Conservation (phyloP, 2,113 vertebrate genomes). For the Neotoma lepida region DNA sequence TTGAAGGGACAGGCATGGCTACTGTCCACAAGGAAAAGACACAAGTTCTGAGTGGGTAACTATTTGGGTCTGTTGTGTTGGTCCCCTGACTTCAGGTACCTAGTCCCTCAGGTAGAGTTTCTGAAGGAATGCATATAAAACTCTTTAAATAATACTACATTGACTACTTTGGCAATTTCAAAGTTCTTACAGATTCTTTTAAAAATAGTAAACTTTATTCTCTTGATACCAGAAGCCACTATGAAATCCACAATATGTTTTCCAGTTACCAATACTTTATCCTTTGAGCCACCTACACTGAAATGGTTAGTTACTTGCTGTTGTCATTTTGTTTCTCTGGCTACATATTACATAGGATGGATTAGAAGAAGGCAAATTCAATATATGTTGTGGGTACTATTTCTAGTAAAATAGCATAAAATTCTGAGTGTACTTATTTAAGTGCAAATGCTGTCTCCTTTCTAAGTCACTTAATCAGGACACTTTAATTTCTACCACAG, state of each 20-base stretch:
- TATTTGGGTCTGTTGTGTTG: background rate
- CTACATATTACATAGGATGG: background rate
- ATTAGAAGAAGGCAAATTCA: slow-evolving; percentile 1
- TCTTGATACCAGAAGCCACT: slow-evolving; percentile 17
- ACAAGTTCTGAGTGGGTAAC: background rate
- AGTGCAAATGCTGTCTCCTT: slow-evolving; percentile 67
- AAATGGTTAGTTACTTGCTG: background rate
- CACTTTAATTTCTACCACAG: slow-evolving; percentile 73
- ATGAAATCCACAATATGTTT: slow-evolving; percentile 28
- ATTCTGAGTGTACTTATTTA: slow-evolving; percentile 66
- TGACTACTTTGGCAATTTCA: slow-evolving; percentile 32
- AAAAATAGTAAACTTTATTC: slow-evolving; percentile 43
- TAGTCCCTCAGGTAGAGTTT: background rate
- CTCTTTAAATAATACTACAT: slow-evolving; percentile 38
- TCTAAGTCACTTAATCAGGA: slow-evolving; percentile 74
- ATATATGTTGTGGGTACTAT: slow-evolving; percentile 38
- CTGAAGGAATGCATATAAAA: background rate
- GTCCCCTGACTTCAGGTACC: background rate
- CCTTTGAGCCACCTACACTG: background rate
- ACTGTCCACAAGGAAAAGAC: background rate
- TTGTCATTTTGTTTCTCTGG: background rate
- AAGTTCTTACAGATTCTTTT: slow-evolving; percentile 45
- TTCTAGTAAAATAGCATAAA: slow-evolving; percentile 61
- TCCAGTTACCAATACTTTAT: slow-evolving; percentile 29
- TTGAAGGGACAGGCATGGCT: background rate